phyloP scores from a whole-genome alignment of 2,888 invertebrate species.

The Eristalis tenax region DNA sequence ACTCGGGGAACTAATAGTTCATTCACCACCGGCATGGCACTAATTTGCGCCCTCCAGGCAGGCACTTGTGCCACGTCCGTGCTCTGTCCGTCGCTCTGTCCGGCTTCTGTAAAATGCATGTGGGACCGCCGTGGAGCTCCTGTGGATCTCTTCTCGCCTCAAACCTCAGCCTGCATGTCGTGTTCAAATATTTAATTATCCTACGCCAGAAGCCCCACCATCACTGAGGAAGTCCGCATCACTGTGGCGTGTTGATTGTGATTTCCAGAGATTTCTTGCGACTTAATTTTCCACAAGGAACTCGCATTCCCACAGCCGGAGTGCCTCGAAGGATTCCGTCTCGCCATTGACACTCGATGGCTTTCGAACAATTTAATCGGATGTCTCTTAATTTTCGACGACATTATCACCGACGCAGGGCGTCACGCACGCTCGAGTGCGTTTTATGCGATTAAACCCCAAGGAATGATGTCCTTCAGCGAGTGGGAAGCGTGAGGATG shows the following conservation, averaged over 20 bases:
- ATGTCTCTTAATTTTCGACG: background rate
- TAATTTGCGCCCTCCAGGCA: background rate
- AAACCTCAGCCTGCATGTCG: background rate
- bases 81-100: background rate
- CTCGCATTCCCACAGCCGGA: background rate
- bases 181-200: background rate
- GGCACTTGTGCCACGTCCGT: background rate
- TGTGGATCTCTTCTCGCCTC: background rate
- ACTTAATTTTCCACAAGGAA: background rate
- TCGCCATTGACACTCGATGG: background rate
- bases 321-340: background rate
- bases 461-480: background rate
- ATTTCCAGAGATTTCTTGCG: background rate
- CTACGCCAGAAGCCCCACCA: background rate
- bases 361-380: background rate
- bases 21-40: background rate
- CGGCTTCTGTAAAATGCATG: background rate
- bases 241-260: background rate
- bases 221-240: background rate
- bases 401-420: background rate
- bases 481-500: background rate
- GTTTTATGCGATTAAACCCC: background rate
- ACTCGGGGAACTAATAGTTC: background rate
- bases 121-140: background rate
- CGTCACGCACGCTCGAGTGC: background rate